Conservation (phyloP, 30 jellyfish, hydroid and myxozoan species). For the Sanderia malayensis region DNA sequence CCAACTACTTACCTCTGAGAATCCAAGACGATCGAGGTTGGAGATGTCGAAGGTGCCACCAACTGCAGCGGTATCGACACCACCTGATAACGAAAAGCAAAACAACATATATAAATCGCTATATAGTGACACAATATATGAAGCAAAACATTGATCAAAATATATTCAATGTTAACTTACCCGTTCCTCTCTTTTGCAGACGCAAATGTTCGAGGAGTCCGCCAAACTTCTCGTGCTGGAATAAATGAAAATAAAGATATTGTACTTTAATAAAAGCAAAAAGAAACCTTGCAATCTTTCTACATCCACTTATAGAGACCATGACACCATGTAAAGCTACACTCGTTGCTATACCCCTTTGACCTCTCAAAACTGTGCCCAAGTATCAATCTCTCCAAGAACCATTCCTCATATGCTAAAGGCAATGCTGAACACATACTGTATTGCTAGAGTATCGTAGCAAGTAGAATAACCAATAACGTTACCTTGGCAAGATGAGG, state of each 20-base stretch:
- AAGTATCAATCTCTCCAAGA: background rate
- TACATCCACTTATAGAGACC: background rate
- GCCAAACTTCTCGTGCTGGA: slow-evolving; percentile 7
- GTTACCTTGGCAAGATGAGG: slow-evolving; percentile 41
- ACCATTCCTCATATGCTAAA: background rate
- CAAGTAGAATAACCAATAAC: background rate
- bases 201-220: slow-evolving; percentile 18
- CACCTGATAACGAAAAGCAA: slow-evolving; percentile 14
- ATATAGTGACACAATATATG: background rate
- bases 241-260: background rate
- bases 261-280: too few relatives aligned
- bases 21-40: slow-evolving; percentile 32
- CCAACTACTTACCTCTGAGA: slow-evolving; percentile 12
- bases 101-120: background rate
- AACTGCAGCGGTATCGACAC: slow-evolving; percentile 50
- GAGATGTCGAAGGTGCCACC: slow-evolving; percentile 68
- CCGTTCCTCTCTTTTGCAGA: slow-evolving; percentile 48
- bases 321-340: background rate
- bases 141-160: background rate
- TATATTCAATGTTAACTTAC: slow-evolving; percentile 1
- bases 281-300: too few relatives aligned
- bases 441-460: background rate
- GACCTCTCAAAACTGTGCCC: background rate
- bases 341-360: background rate
- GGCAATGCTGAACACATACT: background rate